Conservation (phyloP, 2,888 invertebrate genomes). For the Drosophila suboccidentalis region DNA sequence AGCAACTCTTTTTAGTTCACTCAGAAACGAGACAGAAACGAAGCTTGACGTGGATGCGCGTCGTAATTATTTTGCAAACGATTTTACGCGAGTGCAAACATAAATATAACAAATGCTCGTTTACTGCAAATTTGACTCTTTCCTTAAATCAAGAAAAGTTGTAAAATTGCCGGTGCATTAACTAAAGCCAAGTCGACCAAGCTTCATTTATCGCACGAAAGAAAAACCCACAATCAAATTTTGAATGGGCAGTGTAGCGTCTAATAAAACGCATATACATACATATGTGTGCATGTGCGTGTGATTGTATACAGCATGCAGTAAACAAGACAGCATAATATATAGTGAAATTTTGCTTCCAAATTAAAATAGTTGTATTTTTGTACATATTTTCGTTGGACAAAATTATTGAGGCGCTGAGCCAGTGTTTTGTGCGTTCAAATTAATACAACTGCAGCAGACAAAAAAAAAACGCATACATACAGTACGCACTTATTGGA, state of each 20-base stretch:
- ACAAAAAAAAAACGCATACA: slow-evolving; percentile 48
- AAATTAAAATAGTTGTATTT: slow-evolving; percentile 18
- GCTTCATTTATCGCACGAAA: slow-evolving; percentile 14
- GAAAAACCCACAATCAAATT: slow-evolving; percentile 32
- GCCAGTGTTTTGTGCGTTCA: slow-evolving; percentile 25
- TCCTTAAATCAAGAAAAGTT: slow-evolving; percentile 9
- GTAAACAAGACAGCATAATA: slow-evolving; percentile 58
- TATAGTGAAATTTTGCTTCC: slow-evolving; percentile 62
- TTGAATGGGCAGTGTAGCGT: slow-evolving; percentile 57
- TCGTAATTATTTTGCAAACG: slow-evolving; percentile 50
- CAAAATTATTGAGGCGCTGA: slow-evolving; percentile 17
- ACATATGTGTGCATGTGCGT: slow-evolving; percentile 29
- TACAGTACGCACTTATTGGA: slow-evolving; percentile 60
- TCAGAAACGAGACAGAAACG: slow-evolving; percentile 35
- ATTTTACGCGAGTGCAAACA: slow-evolving; percentile 62
- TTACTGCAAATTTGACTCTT: slow-evolving; percentile 15
- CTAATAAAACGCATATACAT: slow-evolving; percentile 50
- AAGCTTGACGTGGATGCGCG: slow-evolving; percentile 62
- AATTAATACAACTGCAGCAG: slow-evolving; percentile 60
- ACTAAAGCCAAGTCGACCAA: slow-evolving; percentile 18
- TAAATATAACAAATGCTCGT: slow-evolving; percentile 23
- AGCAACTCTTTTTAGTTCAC: too few relatives aligned
- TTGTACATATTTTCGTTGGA: slow-evolving; percentile 18
- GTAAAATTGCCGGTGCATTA: slow-evolving; percentile 10
- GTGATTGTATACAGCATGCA: slow-evolving; percentile 27